These are phyloP conservation scores for Babylonia areolata DNA, from an alignment of 1,140 invertebrate genomes.

Conservation along the genomic window DNA sequence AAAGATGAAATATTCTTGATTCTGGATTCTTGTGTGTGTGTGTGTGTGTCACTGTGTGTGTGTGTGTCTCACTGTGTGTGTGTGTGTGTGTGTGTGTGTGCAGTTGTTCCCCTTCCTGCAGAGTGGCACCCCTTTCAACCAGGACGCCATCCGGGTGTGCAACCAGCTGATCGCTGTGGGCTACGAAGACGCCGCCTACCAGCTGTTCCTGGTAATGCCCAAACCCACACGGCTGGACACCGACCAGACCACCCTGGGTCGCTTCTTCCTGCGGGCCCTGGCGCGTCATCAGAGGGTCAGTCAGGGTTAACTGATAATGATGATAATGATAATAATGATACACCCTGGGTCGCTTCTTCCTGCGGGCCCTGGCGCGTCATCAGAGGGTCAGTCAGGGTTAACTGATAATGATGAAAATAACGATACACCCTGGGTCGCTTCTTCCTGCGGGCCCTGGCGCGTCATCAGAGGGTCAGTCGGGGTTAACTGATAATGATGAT, in stretches of 20 bases:
- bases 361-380: conserved; percentile 45
- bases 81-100: neutral
- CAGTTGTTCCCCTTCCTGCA: conserved; percentile 37
- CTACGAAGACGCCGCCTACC: conserved; percentile 81
- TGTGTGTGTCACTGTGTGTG: too few species aligned
- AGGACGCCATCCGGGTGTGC: conserved; percentile 84
- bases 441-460: conserved; percentile 44
- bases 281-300: conserved; percentile 46
- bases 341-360: conserved; percentile 45
- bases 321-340: neutral
- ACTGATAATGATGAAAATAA: neutral
- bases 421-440: conserved; percentile 43
- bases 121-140: conserved; percentile 78
- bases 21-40: too few species aligned
- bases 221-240: conserved; percentile 26
- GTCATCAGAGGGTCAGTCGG: conserved; percentile 43
- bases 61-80: too few species aligned
- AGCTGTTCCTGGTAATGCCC: conserved; percentile 60
- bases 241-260: conserved; percentile 32
- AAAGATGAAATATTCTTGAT: too few species aligned
- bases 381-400: conserved; percentile 40
- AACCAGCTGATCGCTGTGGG: conserved; percentile 83
- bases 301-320: neutral
- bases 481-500: neutral
- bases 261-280: conserved; percentile 49